Conservation (phyloP, 2,797 vertebrate genomes). For the Taeniopygia guttata region DNA sequence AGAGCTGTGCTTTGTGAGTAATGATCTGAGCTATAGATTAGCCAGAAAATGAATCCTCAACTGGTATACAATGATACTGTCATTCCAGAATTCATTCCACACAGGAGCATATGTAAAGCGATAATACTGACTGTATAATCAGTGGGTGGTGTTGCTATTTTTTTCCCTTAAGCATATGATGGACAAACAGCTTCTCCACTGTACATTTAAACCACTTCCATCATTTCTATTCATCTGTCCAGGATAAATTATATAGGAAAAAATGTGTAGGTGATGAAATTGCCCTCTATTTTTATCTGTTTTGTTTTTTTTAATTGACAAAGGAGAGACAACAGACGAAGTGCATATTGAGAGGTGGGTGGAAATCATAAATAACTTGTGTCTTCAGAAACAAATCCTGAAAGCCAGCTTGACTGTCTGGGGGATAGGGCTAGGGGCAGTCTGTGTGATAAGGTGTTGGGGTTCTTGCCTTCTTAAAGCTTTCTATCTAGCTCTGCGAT, state of each 20-base stretch:
- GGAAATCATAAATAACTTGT: conserved; percentile 27
- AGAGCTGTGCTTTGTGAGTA: conserved; percentile 2
- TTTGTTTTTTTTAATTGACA: neutral
- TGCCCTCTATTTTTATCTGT: conserved; percentile 3
- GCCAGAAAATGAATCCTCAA: neutral
- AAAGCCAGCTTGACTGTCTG: neutral
- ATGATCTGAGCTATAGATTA: conserved; percentile 14
- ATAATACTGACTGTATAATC: conserved; percentile 30
- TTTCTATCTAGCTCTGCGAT: neutral
- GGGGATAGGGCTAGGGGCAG: neutral
- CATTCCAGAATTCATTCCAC: neutral
- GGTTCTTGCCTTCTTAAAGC: neutral
- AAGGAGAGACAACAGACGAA: neutral
- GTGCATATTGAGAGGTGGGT: conserved; percentile 6
- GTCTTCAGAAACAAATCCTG: conserved; percentile 3
- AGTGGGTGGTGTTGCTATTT: conserved; percentile 35
- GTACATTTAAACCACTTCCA: conserved; percentile 24
- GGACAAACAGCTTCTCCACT: conserved; percentile 37
- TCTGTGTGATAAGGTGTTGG: neutral
- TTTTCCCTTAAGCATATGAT: conserved; percentile 17
- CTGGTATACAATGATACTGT: neutral
- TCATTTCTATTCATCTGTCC: neutral
- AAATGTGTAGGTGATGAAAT: conserved; percentile 42
- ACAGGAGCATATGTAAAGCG: neutral
- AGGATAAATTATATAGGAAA: conserved; percentile 33